Evolutionary conservation across 2,113 vertebrate genomes (phyloP).

Genomic region (Abramis brama): DNA sequence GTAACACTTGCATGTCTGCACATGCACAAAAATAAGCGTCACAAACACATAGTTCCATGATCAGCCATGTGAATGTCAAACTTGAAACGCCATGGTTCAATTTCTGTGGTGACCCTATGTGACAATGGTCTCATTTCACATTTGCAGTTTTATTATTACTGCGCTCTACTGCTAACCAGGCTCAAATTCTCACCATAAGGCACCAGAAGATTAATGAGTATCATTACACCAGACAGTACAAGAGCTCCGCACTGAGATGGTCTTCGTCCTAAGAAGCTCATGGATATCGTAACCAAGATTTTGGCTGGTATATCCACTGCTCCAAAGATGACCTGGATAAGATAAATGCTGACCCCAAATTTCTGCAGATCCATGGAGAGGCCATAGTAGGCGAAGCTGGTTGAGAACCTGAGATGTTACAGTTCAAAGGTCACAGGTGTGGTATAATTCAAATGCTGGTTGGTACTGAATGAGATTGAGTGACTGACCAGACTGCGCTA

Average conservation of each 20-base stretch:
- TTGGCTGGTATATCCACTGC: slow-evolving; percentile 81
- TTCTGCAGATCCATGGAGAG: slow-evolving; percentile 82
- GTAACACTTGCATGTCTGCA: slow-evolving; percentile 77
- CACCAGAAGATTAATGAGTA: slow-evolving; percentile 78
- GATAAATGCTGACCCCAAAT: slow-evolving; percentile 79
- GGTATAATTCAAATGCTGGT: neutral
- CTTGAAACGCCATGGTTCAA: neutral
- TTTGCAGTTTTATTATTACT: neutral
- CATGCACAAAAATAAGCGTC: slow-evolving; percentile 31
- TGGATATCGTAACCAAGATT: slow-evolving; percentile 67
- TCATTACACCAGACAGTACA: slow-evolving; percentile 72
- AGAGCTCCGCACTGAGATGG: slow-evolving; percentile 68
- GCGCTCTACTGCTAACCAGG: neutral
- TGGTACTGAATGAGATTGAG: neutral
- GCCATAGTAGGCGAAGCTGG: slow-evolving; percentile 80
- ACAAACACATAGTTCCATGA: slow-evolving; percentile 9
- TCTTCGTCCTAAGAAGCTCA: slow-evolving; percentile 73
- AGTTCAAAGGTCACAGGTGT: neutral
- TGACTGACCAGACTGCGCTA: slow-evolving; percentile 75
- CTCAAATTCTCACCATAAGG: slow-evolving; percentile 73
- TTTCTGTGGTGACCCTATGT: neutral
- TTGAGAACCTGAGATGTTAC: slow-evolving; percentile 70
- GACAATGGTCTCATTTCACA: neutral
- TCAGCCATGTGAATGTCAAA: slow-evolving; percentile 10
- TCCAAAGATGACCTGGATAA: slow-evolving; percentile 82